phyloP scores from a whole-genome alignment of 2,113 vertebrate genomes.

The Phyllopteryx taeniolatus region DNA sequence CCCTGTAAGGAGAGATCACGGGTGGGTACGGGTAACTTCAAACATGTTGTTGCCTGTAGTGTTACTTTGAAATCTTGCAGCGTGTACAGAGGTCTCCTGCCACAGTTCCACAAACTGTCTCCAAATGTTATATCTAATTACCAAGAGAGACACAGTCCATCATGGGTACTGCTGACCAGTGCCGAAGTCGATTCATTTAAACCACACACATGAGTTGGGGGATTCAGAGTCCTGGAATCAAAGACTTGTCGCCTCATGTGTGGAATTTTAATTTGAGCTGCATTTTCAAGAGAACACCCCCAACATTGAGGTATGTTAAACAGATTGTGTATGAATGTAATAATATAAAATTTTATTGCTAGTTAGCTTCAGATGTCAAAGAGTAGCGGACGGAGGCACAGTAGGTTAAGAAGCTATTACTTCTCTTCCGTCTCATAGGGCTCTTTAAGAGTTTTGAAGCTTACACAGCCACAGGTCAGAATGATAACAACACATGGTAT shows the following conservation, averaged over 20 bases:
- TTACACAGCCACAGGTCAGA: slow-evolving; percentile 32
- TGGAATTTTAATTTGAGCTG: background rate
- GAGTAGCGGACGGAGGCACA: background rate
- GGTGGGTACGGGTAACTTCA: too few species aligned
- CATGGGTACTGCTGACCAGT: too few species aligned
- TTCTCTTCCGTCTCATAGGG: slow-evolving; percentile 38
- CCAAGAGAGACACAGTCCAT: too few species aligned
- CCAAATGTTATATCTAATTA: too few species aligned
- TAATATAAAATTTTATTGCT: background rate
- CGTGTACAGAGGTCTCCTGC: too few species aligned
- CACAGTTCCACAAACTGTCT: too few species aligned
- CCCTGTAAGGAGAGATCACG: too few species aligned
- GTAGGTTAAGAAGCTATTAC: slow-evolving; percentile 28
- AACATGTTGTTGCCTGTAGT: too few species aligned
- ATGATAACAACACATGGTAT: slow-evolving; percentile 13
- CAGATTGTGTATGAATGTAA: background rate
- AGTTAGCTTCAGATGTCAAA: background rate
- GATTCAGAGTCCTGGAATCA: background rate
- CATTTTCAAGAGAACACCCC: background rate
- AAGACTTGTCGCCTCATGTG: background rate
- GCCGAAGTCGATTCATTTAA: too few species aligned
- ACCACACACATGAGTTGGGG: too few species aligned
- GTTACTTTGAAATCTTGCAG: too few species aligned
- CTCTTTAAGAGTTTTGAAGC: slow-evolving; percentile 47
- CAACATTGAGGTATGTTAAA: background rate